Evolutionary conservation across 1,140 invertebrate genomes (phyloP).

Genomic region (Scaptodrosophila lebanonensis): DNA sequence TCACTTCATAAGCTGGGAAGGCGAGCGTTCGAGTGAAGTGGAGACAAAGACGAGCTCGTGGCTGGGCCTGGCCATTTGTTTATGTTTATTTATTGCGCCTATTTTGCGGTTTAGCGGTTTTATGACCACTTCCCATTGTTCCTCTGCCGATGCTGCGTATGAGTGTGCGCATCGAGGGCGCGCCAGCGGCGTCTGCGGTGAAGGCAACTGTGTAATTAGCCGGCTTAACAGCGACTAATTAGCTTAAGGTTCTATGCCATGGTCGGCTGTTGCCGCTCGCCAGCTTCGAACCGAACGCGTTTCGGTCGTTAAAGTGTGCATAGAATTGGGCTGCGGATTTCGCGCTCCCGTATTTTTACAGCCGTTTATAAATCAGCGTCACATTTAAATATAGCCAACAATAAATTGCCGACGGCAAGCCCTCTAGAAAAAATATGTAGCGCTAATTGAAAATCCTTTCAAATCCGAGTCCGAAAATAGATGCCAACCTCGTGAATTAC

Average conservation of each 20-base stretch:
- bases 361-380: conserved; percentile 47
- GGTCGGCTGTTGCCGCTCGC: background rate
- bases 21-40: conserved; percentile 6
- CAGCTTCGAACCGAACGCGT: conserved; percentile 16
- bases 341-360: background rate
- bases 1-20: conserved; percentile 31
- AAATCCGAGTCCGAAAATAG: conserved; percentile 52
- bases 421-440: conserved; percentile 15
- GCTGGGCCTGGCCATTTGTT: conserved; percentile 18
- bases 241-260: conserved; percentile 47
- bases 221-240: conserved; percentile 56
- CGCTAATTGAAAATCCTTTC: conserved; percentile 70
- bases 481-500: conserved; percentile 42
- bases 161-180: background rate
- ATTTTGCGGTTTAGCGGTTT: conserved; percentile 72
- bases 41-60: too few relatives aligned
- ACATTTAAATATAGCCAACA: conserved; percentile 48
- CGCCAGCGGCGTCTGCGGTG: conserved; percentile 3
- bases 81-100: conserved; percentile 66
- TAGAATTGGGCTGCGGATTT: background rate
- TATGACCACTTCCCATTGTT: conserved; percentile 50
- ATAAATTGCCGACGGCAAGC: conserved; percentile 42
- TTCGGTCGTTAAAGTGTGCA: conserved; percentile 33
- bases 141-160: conserved; percentile 21
- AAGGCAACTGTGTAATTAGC: conserved; percentile 56